Conservation (phyloP, 1,140 invertebrate species). For the Musca vetustissima region DNA sequence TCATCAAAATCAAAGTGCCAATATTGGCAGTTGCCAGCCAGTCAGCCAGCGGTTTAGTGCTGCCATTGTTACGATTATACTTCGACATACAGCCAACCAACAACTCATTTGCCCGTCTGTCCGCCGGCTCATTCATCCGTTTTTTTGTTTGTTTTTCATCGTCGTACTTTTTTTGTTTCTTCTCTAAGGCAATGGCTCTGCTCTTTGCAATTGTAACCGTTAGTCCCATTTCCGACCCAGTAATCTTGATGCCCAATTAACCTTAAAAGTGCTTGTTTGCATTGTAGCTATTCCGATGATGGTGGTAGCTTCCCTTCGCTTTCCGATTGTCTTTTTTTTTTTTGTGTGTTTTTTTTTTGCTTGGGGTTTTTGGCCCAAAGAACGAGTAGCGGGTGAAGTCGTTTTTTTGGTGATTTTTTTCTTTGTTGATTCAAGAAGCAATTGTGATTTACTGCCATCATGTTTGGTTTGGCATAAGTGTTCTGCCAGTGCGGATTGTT, state of each 20-base stretch:
- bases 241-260: slow-evolving; percentile 57
- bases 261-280: slow-evolving; percentile 55
- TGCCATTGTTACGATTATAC: too few relatives aligned
- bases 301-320: slow-evolving; percentile 35
- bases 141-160: too few relatives aligned
- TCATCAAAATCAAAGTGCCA: too few relatives aligned
- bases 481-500: slow-evolving; percentile 40
- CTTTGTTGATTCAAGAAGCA: slow-evolving; percentile 14
- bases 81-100: too few relatives aligned
- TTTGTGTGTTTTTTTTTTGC: background rate
- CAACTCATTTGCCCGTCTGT: too few relatives aligned
- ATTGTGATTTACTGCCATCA: slow-evolving; percentile 37
- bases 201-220: slow-evolving; percentile 21
- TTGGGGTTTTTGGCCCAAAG: background rate
- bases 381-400: background rate
- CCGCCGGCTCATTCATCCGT: too few relatives aligned
- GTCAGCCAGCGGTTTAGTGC: too few relatives aligned
- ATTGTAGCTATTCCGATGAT: slow-evolving; percentile 32
- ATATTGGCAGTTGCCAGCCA: too few relatives aligned
- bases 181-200: background rate
- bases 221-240: slow-evolving; percentile 54
- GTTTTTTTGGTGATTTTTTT: background rate
- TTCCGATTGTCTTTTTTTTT: slow-evolving; percentile 4
- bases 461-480: slow-evolving; percentile 54
- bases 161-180: too few relatives aligned